phyloP scores from a whole-genome alignment of 2,797 vertebrate genomes.

The Stomatorhinus walkeri region DNA sequence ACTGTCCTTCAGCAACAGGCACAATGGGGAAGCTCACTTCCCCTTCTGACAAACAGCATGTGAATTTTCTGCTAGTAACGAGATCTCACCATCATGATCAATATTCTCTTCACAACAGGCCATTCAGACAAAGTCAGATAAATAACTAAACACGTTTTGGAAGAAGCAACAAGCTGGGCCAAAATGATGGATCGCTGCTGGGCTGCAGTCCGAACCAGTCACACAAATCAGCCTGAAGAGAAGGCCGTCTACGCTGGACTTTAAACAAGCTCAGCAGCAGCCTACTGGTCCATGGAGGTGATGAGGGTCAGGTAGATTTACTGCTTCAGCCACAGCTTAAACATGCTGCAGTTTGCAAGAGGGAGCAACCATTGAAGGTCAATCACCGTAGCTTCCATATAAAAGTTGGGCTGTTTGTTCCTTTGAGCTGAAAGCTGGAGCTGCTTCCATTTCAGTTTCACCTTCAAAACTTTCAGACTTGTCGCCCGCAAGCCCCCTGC shows the following conservation, averaged over 20 bases:
- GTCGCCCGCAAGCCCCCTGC: background rate
- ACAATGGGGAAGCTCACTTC: slow-evolving; percentile 14
- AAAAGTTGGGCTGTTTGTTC: background rate
- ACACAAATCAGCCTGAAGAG: background rate
- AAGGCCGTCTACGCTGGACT: background rate
- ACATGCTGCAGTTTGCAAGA: background rate
- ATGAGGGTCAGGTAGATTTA: background rate
- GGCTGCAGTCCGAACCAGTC: background rate
- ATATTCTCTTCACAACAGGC: slow-evolving; percentile 8
- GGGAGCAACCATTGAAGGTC: background rate
- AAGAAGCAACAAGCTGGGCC: background rate
- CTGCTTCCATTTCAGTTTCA: background rate
- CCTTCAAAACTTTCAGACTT: background rate
- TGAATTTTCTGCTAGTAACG: slow-evolving; percentile 23
- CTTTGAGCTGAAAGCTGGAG: background rate
- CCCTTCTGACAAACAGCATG: background rate
- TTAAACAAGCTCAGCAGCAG: background rate
- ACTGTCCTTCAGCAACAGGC: background rate
- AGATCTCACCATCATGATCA: slow-evolving; percentile 11
- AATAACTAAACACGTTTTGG: slow-evolving; percentile 20
- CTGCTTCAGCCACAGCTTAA: background rate
- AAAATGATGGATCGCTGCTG: background rate
- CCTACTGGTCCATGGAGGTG: background rate
- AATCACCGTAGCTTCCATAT: background rate
- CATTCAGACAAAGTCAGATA: slow-evolving; percentile 16